phyloP scores from a whole-genome alignment of 2,888 invertebrate species.

The Ceraclea dissimilis region DNA sequence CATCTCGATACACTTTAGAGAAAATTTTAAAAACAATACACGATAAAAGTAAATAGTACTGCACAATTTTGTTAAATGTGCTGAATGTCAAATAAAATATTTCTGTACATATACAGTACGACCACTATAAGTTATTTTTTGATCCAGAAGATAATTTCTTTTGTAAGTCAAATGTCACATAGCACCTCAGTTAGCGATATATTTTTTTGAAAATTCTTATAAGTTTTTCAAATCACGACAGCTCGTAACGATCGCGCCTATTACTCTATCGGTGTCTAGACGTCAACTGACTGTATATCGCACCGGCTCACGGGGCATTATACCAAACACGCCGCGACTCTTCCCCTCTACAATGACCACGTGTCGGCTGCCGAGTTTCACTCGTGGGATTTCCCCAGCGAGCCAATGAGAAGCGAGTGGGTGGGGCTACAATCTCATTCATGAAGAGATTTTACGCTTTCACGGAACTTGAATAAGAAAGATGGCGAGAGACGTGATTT shows the following conservation, averaged over 20 bases:
- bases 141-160: no score
- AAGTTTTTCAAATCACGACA: no score
- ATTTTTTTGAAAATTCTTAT: no score
- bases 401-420: slow-evolving; percentile 14
- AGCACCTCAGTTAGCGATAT: no score
- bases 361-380: slow-evolving; percentile 14
- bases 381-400: slow-evolving; percentile 11
- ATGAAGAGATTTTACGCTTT: slow-evolving; percentile 8
- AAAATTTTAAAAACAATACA: slow-evolving; percentile 1
- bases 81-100: no score
- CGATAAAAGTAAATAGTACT: no score
- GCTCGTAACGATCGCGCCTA: no score
- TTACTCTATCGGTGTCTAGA: slow-evolving; percentile 10
- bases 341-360: slow-evolving; percentile 9
- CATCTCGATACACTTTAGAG: not conserved
- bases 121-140: no score
- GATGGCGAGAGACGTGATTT: slow-evolving; percentile 18
- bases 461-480: slow-evolving; percentile 3
- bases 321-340: slow-evolving; percentile 7
- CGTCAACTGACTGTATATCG: slow-evolving; percentile 14
- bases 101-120: no score
- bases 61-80: no score
- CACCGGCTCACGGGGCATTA: slow-evolving; percentile 11
- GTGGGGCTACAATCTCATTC: slow-evolving; percentile 13
- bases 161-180: no score